A percentile compares a stretch with the other conserved stretches of the same genome.
These are phyloP conservation scores for Leptobrachium ailaonicum DNA, from an alignment of 2,113 vertebrate species.

Conservation along the genomic window DNA sequence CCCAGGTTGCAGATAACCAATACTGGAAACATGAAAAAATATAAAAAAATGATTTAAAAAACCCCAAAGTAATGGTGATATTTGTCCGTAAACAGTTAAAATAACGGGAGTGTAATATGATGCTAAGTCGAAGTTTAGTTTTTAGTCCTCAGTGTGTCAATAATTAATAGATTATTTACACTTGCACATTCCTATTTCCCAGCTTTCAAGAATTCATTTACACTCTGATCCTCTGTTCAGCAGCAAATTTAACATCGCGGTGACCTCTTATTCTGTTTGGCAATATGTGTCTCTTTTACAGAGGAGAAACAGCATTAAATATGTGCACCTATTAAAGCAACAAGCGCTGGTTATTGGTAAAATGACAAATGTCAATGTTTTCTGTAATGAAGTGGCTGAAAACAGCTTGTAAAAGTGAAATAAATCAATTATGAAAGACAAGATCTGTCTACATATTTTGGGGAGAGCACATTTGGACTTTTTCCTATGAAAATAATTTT, in stretches of 20 bases:
- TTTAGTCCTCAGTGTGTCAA: conserved; percentile 72
- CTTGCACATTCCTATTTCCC: conserved; percentile 81
- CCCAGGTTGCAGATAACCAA: too few species aligned
- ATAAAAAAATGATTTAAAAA: too few species aligned
- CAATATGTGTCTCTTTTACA: conserved; percentile 56
- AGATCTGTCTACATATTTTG: conserved; percentile 8
- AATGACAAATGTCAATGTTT: conserved; percentile 60
- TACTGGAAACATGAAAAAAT: too few species aligned
- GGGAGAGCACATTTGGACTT: too few species aligned
- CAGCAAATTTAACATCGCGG: conserved; percentile 72
- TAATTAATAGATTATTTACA: conserved; percentile 96
- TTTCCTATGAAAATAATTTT: too few species aligned
- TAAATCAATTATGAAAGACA: conserved; percentile 63
- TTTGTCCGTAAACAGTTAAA: too few species aligned
- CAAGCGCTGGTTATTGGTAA: conserved; percentile 52
- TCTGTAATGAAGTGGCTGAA: conserved; percentile 55
- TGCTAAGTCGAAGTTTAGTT: conserved; percentile 69
- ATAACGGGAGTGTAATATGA: too few species aligned
- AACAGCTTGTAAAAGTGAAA: conserved; percentile 57
- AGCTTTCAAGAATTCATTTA: conserved; percentile 83
- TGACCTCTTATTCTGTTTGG: conserved; percentile 67
- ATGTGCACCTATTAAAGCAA: conserved; percentile 67
- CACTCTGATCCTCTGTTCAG: conserved; percentile 80
- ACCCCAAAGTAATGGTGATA: too few species aligned
- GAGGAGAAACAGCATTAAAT: conserved; percentile 60